These are phyloP conservation scores for Pseudopodoces humilis DNA, from an alignment of 2,113 vertebrate species.

Conservation along the genomic window DNA sequence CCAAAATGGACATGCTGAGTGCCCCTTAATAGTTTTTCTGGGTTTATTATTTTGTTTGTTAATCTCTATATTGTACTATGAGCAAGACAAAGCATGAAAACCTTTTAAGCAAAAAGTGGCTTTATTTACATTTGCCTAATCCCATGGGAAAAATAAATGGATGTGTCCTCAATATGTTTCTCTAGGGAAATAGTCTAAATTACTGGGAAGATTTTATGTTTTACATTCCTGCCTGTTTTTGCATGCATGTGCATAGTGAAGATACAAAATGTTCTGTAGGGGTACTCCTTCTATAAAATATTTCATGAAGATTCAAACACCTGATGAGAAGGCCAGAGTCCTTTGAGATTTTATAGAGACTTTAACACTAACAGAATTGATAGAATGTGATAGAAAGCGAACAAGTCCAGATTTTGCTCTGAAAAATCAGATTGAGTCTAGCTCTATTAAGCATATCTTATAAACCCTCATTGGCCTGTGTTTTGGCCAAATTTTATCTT, in stretches of 20 bases:
- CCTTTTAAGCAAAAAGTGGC: neutral
- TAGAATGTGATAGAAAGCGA: neutral
- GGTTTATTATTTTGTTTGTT: neutral
- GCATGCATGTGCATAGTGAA: neutral
- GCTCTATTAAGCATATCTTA: neutral
- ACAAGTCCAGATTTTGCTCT: neutral
- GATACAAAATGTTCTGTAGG: neutral
- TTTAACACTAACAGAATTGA: neutral
- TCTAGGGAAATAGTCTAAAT: constrained; percentile 1
- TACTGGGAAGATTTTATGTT: neutral
- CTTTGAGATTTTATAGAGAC: neutral
- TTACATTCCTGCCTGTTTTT: neutral
- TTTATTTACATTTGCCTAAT: constrained; percentile 40
- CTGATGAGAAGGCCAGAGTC: neutral
- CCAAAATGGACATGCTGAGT: neutral
- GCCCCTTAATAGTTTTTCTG: neutral
- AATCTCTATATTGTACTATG: neutral
- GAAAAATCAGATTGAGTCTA: neutral
- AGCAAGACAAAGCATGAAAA: neutral
- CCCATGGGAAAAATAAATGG: neutral
- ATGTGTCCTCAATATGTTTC: neutral
- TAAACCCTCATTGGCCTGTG: neutral
- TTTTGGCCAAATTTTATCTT: neutral
- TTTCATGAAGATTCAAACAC: neutral
- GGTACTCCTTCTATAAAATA: neutral